A percentile compares a stretch with the other conserved stretches of the same genome.
Conservation (phyloP, 2,888 invertebrate species). For the Epistrophella euchroma region DNA sequence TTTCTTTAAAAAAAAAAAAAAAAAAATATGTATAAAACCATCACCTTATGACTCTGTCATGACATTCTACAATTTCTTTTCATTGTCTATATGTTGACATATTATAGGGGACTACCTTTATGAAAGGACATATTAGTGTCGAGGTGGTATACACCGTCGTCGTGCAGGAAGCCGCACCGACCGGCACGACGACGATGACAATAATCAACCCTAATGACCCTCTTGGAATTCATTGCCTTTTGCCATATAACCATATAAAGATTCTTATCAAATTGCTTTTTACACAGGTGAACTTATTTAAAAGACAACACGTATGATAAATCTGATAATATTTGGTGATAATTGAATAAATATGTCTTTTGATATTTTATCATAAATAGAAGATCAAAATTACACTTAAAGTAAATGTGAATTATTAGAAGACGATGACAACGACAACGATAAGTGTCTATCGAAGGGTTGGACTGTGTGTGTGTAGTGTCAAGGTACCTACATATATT, state of each 20-base stretch:
- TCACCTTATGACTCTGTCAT: constrained; percentile 28
- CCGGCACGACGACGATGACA: background rate
- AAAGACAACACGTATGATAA: constrained; percentile 44
- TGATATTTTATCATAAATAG: constrained; percentile 23
- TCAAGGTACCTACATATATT: too few relatives aligned
- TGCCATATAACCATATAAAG: constrained; percentile 13
- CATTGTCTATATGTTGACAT: constrained; percentile 32
- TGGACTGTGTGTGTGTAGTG: too few relatives aligned
- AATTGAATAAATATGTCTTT: constrained; percentile 71
- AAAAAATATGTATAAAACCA: background rate
- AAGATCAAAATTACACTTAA: constrained; percentile 43
- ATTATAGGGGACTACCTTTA: constrained; percentile 20
- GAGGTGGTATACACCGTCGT: too few relatives aligned
- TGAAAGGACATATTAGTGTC: constrained; percentile 23
- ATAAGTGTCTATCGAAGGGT: constrained; percentile 21
- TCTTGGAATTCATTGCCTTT: constrained; percentile 38
- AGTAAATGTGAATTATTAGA: constrained; percentile 6
- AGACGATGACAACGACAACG: background rate
- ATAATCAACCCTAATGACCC: constrained; percentile 37
- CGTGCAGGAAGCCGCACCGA: too few relatives aligned
- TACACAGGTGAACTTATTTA: constrained; percentile 48
- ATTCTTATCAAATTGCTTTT: constrained; percentile 47
- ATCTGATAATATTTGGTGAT: constrained; percentile 57
- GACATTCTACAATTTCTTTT: constrained; percentile 40
- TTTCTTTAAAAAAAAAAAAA: constrained; percentile 27